A percentile compares a stretch with the other conserved stretches of the same genome.
These are phyloP conservation scores for Boulengeromyrus knoepffleri DNA, from an alignment of 2,113 vertebrate genomes.

Conservation along the genomic window DNA sequence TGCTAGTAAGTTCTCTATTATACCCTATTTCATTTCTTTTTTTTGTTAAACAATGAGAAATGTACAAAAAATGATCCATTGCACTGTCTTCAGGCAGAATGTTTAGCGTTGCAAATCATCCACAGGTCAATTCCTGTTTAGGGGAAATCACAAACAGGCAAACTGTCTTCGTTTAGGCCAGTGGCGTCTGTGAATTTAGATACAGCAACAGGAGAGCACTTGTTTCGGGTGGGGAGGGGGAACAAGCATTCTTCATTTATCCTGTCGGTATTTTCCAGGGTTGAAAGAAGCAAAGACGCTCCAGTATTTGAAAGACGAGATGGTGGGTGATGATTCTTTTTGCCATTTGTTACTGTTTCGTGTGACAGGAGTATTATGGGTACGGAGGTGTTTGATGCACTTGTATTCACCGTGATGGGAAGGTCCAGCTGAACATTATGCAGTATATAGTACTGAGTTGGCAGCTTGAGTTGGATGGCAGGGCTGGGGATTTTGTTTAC, in stretches of 20 bases:
- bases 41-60: conserved; percentile 7
- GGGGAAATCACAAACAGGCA: not conserved
- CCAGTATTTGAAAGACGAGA: conserved; percentile 17
- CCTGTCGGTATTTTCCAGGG: conserved; percentile 18
- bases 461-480: conserved; percentile 30
- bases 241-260: not conserved
- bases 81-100: not conserved
- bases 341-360: conserved; percentile 24
- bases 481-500: conserved; percentile 40
- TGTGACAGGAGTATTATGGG: conserved; percentile 20
- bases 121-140: not conserved
- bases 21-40: not conserved
- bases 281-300: conserved; percentile 14
- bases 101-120: not conserved
- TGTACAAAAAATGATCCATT: not conserved
- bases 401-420: conserved; percentile 22
- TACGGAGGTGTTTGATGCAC: conserved; percentile 23
- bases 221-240: not conserved
- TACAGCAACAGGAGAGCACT: not conserved
- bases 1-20: not conserved
- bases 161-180: not conserved
- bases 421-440: conserved; percentile 35
- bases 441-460: conserved; percentile 46
- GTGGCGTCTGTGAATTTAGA: not conserved
- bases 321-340: conserved; percentile 24